These are phyloP conservation scores for Damaliscus lunatus DNA, from an alignment of 2,113 vertebrate genomes.

Conservation along the genomic window DNA sequence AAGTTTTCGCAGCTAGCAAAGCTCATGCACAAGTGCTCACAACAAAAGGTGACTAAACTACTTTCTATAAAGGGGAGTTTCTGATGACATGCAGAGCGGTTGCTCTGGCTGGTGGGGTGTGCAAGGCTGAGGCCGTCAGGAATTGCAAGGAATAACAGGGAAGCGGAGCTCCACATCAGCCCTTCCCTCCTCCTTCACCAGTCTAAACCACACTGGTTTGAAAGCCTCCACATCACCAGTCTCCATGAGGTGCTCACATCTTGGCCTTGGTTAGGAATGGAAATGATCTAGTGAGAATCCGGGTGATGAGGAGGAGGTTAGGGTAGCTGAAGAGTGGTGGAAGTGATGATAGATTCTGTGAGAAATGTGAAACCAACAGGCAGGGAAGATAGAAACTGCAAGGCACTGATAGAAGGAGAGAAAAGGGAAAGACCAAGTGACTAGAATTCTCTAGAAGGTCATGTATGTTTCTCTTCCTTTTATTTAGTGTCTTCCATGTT, in stretches of 20 bases:
- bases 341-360: not conserved
- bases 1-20: not conserved
- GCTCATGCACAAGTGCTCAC: not conserved
- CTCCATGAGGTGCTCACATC: not conserved
- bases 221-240: not conserved
- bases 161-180: not conserved
- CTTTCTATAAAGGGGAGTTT: not conserved
- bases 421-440: not conserved
- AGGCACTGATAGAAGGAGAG: not conserved
- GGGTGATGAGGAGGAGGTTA: not conserved
- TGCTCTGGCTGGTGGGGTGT: not conserved
- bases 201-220: not conserved
- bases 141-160: not conserved
- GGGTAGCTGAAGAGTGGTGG: not conserved
- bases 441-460: not conserved
- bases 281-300: not conserved
- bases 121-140: not conserved
- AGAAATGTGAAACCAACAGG: not conserved
- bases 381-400: not conserved
- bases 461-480: not conserved
- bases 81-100: not conserved
- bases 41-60: not conserved
- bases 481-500: not conserved
- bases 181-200: not conserved
- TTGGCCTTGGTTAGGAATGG: not conserved